These are phyloP conservation scores for Stomorhina lunata DNA, from an alignment of 2,888 invertebrate species.

Conservation along the genomic window DNA sequence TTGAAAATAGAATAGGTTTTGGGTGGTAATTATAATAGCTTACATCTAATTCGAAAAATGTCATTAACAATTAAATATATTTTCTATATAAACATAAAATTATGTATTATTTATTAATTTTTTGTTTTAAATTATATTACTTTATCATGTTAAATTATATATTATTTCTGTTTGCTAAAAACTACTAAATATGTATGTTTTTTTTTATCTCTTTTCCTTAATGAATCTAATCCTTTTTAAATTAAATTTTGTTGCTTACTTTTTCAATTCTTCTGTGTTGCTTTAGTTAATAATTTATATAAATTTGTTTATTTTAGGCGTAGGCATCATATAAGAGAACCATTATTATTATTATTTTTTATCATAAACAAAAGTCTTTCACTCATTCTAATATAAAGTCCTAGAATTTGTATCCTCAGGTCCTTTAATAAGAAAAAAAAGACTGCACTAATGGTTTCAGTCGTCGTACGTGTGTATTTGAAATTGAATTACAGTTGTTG, in stretches of 20 bases:
- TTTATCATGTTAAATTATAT: conserved; percentile 28
- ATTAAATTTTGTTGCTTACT: not conserved
- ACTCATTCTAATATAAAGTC: conserved; percentile 15
- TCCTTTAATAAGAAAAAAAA: conserved; percentile 16
- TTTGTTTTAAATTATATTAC: not conserved
- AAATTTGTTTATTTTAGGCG: conserved; percentile 43
- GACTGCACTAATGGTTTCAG: not conserved
- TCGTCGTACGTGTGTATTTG: not conserved
- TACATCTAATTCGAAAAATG: conserved; percentile 52
- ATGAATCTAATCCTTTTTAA: conserved; percentile 37
- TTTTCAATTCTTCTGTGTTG: conserved; percentile 24
- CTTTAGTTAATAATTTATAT: not conserved
- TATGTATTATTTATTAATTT: conserved; percentile 26
- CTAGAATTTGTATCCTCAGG: not conserved
- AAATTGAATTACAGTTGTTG: conserved; percentile 1
- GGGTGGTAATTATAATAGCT: conserved; percentile 23
- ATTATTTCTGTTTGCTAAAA: conserved; percentile 47
- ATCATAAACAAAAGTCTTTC: conserved; percentile 5
- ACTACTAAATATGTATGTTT: conserved; percentile 28
- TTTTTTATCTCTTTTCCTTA: conserved; percentile 16
- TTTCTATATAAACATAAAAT: conserved; percentile 57
- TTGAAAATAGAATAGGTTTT: conserved; percentile 17
- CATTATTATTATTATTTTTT: conserved; percentile 32
- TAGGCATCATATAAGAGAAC: conserved; percentile 60
- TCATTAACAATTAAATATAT: conserved; percentile 64